Base-by-base conservation (phyloP, 2,888 invertebrate genomes). In the Germaria angustata region DNA sequence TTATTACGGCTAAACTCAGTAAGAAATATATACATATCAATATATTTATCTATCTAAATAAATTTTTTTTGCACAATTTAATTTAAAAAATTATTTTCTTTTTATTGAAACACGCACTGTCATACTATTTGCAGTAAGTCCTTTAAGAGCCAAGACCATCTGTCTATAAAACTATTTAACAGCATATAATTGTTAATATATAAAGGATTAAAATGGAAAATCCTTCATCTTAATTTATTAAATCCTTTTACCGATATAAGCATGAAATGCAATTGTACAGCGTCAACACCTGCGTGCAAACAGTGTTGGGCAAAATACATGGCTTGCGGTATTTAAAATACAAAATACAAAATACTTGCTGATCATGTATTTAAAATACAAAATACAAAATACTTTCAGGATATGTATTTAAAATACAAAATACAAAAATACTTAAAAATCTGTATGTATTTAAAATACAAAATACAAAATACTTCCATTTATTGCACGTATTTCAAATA, bases 281-380 rank as follows among this genome's bases (percentile, higher is more conserved):
- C 32, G 49, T 57, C 59, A 76, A 71, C 81, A 81, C 81, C 80
- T 80, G 75, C 55, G 15, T 44, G 22, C 46, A 41, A 20, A 53
- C 5, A 6, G 6, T 5, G 6, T 28, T 6, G 15, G 44, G 34
- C 1, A n/a, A 36, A 61, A 71, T 28, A 9, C 15, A n/a, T n/a
- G n/a, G n/a, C n/a, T n/a, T n/a, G n/a, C n/a, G n/a, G n/a, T n/a
- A n/a, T n/a, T n/a, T n/a, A n/a, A n/a, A n/a, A n/a, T n/a, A n/a
- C n/a, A n/a, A n/a, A n/a, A n/a, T n/a, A n/a, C n/a, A n/a, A n/a
- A n/a, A n/a, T n/a, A n/a, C n/a, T n/a, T n/a, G n/a, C n/a, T n/a
- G n/a, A n/a, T n/a, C n/a, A n/a, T n/a, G n/a, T n/a, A n/a, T n/a
- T n/a, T n/a, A n/a, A n/a, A n/a, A n/a, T n/a, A n/a, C n/a, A n/a